A percentile compares a stretch with the other conserved stretches of the same genome.
Evolutionary conservation across 2,113 vertebrate genomes (phyloP).

Genomic region (Pseudopodoces humilis): DNA sequence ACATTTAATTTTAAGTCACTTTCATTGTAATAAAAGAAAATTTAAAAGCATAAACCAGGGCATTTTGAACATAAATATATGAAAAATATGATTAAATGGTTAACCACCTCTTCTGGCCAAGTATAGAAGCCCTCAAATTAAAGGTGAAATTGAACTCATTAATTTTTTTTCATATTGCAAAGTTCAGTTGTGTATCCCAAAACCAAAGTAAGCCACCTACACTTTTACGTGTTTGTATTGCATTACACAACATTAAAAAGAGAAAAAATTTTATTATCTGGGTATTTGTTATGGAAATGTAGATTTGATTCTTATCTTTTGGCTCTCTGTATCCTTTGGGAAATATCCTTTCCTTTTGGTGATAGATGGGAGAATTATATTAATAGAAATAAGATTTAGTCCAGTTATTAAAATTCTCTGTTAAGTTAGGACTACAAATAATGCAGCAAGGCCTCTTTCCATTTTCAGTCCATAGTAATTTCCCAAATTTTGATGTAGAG

Average conservation of each 20-base stretch:
- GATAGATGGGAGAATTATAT: not conserved
- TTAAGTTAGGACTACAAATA: not conserved
- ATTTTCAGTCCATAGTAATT: not conserved
- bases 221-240: slow-evolving; percentile 27
- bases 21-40: slow-evolving; percentile 10
- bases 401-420: not conserved
- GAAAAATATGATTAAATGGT: not conserved
- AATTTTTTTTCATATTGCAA: slow-evolving; percentile 18
- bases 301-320: not conserved
- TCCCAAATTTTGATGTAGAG: not conserved
- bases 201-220: slow-evolving; percentile 47
- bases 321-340: not conserved
- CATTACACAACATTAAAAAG: not conserved
- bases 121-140: not conserved
- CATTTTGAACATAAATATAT: not conserved
- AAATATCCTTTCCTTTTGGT: not conserved
- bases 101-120: not conserved
- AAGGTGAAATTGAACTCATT: slow-evolving; percentile 41
- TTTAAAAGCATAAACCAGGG: not conserved
- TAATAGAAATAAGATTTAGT: not conserved
- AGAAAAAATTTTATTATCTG: not conserved
- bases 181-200: slow-evolving; percentile 28
- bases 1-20: slow-evolving; percentile 37
- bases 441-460: not conserved
- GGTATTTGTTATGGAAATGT: slow-evolving; percentile 22